Conservation (phyloP, 2,797 vertebrate species). For the Micromesistius poutassou region DNA sequence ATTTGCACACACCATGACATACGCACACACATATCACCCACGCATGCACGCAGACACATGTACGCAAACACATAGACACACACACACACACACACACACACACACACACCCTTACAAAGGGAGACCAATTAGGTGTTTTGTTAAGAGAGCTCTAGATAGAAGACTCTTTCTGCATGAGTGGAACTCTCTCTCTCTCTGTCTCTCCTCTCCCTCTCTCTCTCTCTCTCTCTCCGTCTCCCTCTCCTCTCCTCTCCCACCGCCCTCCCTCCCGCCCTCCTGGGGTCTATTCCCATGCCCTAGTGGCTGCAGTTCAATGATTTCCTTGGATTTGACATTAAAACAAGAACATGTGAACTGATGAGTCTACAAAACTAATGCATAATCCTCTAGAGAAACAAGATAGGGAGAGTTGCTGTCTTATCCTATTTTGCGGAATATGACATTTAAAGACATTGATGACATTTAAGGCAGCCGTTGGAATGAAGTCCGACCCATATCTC, state of each 20-base stretch:
- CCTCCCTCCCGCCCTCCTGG: not conserved
- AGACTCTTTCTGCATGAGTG: no score
- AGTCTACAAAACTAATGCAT: not conserved
- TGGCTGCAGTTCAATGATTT: slow-evolving; percentile 25
- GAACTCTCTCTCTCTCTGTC: not conserved
- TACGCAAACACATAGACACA: not conserved
- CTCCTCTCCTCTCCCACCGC: not conserved
- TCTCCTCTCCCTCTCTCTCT: not conserved
- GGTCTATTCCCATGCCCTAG: slow-evolving; percentile 24
- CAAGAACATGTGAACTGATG: not conserved
- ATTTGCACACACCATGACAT: not conserved
- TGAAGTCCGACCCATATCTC: not conserved
- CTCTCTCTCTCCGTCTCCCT: not conserved
- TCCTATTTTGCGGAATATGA: not conserved
- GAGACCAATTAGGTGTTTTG: slow-evolving; percentile 38
- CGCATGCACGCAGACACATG: not conserved
- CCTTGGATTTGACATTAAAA: slow-evolving; percentile 25
- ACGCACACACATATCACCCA: not conserved
- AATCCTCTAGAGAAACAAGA: not conserved
- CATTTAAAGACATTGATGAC: slow-evolving; percentile 1
- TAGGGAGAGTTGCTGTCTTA: not conserved
- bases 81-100: not conserved
- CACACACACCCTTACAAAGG: not conserved
- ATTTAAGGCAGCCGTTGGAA: not conserved
- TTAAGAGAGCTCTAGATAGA: slow-evolving; percentile 18